These are phyloP conservation scores for Drosophila falleni DNA, from an alignment of 2,888 invertebrate genomes.

Conservation along the genomic window DNA sequence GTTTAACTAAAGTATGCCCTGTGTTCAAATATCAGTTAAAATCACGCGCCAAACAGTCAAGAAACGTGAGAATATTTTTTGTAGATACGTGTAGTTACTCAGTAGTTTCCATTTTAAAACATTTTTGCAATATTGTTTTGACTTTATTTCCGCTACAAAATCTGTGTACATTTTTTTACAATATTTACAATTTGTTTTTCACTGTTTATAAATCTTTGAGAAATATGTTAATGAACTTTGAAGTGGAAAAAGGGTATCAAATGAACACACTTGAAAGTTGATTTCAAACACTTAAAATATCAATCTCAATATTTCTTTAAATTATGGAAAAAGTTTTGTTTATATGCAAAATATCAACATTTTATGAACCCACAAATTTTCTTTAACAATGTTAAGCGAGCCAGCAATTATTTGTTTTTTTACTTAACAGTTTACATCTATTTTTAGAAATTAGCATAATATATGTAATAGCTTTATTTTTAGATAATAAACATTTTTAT, in stretches of 20 bases:
- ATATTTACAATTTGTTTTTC: background rate
- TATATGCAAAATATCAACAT: background rate
- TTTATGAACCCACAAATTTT: background rate
- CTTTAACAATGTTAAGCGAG: background rate
- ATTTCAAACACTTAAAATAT: background rate
- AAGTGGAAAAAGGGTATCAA: background rate
- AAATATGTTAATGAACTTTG: background rate
- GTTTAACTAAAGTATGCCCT: constrained; percentile 8
- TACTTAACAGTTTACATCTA: background rate
- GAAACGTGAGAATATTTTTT: constrained; percentile 22
- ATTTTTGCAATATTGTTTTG: background rate
- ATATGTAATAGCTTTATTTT: constrained; percentile 2
- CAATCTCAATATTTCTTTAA: constrained; percentile 1
- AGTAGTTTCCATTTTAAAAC: background rate
- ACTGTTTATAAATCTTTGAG: background rate
- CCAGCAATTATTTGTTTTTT: constrained; percentile 1
- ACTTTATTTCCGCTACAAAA: background rate
- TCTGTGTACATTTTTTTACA: background rate
- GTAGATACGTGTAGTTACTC: background rate
- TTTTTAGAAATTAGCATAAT: constrained; percentile 4
- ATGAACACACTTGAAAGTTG: constrained; percentile 2
- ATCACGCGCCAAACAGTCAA: constrained; percentile 7
- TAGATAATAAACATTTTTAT: background rate
- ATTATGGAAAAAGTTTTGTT: background rate
- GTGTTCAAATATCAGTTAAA: background rate